Evolutionary conservation across 2,888 invertebrate genomes (phyloP).

Genomic region (Mimas tiliae): DNA sequence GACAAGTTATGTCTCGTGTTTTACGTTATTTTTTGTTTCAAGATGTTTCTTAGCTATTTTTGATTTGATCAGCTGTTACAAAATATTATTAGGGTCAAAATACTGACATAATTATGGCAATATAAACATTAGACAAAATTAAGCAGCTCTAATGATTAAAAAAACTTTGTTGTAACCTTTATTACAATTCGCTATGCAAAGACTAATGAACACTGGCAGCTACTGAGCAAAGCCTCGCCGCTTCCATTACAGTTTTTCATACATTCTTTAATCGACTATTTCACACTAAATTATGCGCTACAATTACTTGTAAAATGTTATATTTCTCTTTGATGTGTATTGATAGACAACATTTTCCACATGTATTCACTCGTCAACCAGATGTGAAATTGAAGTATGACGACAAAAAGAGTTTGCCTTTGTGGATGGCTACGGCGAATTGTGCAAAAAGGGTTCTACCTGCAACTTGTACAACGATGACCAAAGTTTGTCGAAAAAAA

Average conservation of each 20-base stretch:
- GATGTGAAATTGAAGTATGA: conserved; percentile 78
- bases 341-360: conserved; percentile 75
- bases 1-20: too few species aligned
- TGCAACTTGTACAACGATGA: conserved; percentile 56
- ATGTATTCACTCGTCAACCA: conserved; percentile 71
- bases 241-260: conserved; percentile 1
- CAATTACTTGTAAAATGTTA: conserved; percentile 49
- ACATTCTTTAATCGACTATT: conserved; percentile 54
- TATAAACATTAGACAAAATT: too few species aligned
- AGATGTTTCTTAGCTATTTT: too few species aligned
- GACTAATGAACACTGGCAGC: not conserved
- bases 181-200: not conserved
- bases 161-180: not conserved
- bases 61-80: too few species aligned
- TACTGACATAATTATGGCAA: too few species aligned
- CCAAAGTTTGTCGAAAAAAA: conserved; percentile 45
- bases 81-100: too few species aligned
- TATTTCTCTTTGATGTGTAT: conserved; percentile 62
- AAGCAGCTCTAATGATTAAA: not conserved
- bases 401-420: conserved; percentile 58
- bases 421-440: conserved; percentile 72
- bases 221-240: not conserved
- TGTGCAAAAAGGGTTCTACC: conserved; percentile 84
- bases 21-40: too few species aligned
- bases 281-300: conserved; percentile 61